phyloP scores from a whole-genome alignment of 2,888 invertebrate genomes.

The Sphinx pinastri region DNA sequence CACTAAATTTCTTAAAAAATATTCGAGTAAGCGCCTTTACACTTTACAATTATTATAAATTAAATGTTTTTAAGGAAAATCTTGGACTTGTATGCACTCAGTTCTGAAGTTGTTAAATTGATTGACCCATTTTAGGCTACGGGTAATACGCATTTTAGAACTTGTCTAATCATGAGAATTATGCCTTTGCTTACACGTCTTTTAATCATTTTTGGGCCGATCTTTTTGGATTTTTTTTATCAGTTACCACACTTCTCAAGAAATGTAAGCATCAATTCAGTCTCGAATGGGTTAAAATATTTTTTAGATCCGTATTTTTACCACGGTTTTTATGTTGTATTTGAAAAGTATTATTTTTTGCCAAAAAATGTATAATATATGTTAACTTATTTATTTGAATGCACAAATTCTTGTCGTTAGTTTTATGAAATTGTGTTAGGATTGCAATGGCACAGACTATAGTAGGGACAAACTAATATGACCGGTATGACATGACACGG shows the following conservation, averaged over 20 bases:
- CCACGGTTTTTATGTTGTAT: background rate
- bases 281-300: background rate
- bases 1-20: background rate
- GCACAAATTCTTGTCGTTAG: conserved; percentile 43
- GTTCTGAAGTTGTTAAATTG: background rate
- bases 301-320: background rate
- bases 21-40: conserved; percentile 1
- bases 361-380: conserved; percentile 41
- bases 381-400: conserved; percentile 37
- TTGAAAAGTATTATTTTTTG: conserved; percentile 48
- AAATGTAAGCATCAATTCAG: background rate
- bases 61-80: background rate
- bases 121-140: conserved; percentile 12
- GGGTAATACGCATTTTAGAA: conserved; percentile 1
- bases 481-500: too few relatives aligned
- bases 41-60: background rate
- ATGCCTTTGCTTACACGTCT: too few relatives aligned
- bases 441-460: background rate
- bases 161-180: too few relatives aligned
- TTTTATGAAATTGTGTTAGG: conserved; percentile 24
- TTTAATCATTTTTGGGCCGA: too few relatives aligned
- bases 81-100: background rate
- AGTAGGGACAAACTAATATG: too few relatives aligned
- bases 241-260: background rate
- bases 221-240: too few relatives aligned